A percentile compares a stretch with the other conserved stretches of the same genome.
These are phyloP conservation scores for Halocaridina rubra DNA, from an alignment of 2,888 invertebrate genomes.

Conservation along the genomic window DNA sequence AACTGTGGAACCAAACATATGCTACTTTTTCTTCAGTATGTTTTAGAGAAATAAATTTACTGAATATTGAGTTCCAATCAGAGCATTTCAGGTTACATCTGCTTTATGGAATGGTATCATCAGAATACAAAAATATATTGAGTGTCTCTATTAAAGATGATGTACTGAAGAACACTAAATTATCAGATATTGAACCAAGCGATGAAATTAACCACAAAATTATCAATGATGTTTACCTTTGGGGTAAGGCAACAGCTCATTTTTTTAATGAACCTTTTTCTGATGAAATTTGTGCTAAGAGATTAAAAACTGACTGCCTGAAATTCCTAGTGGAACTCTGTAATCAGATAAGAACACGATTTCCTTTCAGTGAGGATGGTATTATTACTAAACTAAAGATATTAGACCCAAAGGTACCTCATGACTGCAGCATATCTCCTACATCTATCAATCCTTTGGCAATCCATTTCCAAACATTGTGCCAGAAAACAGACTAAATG, in stretches of 20 bases:
- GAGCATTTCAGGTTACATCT: slow-evolving; percentile 14
- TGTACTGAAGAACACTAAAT: background rate
- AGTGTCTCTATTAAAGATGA: slow-evolving; percentile 28
- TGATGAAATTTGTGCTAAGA: background rate
- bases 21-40: slow-evolving; percentile 6
- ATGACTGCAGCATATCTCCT: background rate
- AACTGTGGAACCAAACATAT: slow-evolving; percentile 22
- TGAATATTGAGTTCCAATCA: slow-evolving; percentile 12
- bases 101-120: background rate
- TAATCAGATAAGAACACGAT: background rate
- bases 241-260: background rate
- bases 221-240: background rate
- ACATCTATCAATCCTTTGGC: background rate
- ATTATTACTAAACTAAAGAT: background rate
- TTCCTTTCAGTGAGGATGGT: background rate
- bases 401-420: background rate
- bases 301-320: background rate
- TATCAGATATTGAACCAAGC: slow-evolving; percentile 7
- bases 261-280: background rate
- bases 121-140: background rate
- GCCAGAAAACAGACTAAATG: background rate
- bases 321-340: background rate
- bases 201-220: background rate
- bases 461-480: background rate
- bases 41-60: slow-evolving; percentile 22